Percentiles rank a stretch among this genome's conserved stretches.
Conservation (phyloP, 2,888 invertebrate species). For the Pristionchus arcanus region DNA sequence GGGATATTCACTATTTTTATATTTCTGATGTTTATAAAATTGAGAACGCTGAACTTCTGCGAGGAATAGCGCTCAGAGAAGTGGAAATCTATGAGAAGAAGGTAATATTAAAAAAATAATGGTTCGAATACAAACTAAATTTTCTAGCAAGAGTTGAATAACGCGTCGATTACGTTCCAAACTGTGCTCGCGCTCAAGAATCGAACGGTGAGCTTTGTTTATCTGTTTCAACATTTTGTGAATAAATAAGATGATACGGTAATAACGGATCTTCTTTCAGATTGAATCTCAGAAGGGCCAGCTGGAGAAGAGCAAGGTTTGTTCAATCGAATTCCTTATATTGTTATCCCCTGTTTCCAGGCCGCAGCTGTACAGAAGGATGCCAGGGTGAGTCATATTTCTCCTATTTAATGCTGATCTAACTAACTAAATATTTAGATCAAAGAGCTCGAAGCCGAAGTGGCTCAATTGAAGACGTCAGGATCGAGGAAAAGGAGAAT, state of each 20-base stretch:
- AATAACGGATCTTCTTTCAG: not conserved
- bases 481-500: too few species aligned
- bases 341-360: too few species aligned
- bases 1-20: not conserved
- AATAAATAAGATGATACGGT: not conserved
- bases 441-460: too few species aligned
- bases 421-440: not conserved
- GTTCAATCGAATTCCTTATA: too few species aligned
- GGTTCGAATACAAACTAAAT: not conserved
- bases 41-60: not conserved
- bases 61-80: not conserved
- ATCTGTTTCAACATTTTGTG: too few species aligned
- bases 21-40: not conserved
- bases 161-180: not conserved
- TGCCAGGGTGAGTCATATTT: not conserved
- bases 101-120: not conserved
- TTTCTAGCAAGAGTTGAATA: not conserved
- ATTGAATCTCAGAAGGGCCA: not conserved
- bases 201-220: not conserved
- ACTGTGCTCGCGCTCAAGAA: constrained; percentile 17
- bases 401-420: not conserved
- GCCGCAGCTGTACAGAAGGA: not conserved
- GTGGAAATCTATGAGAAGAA: not conserved
- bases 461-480: too few species aligned
- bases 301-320: too few species aligned